Percentiles rank a stretch among this genome's conserved stretches.
Conservation (phyloP, 2,113 vertebrate genomes). For the Geococcyx californianus region DNA sequence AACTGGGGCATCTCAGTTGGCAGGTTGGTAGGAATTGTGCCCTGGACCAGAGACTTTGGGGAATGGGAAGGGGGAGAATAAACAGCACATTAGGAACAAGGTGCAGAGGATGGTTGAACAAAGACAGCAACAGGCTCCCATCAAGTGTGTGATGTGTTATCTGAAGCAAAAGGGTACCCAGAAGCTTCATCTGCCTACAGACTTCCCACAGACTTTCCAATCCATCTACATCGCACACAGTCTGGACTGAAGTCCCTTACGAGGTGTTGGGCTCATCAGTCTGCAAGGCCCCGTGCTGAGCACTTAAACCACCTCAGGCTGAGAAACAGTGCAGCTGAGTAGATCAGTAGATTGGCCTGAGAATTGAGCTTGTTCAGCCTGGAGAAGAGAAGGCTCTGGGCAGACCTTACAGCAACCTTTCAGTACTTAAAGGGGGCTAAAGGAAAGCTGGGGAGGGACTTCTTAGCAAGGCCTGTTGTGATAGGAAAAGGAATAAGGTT, state of each 20-base stretch:
- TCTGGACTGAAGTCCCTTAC: neutral
- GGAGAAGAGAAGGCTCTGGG: too few species aligned
- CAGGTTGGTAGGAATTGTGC: slow-evolving; percentile 79
- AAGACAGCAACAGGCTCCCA: neutral
- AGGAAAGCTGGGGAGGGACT: too few species aligned
- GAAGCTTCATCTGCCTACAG: neutral
- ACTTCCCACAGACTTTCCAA: neutral
- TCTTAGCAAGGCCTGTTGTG: too few species aligned
- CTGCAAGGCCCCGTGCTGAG: neutral
- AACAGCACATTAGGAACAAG: neutral
- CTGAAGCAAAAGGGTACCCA: neutral
- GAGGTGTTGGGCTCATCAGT: neutral
- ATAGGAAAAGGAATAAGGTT: too few species aligned
- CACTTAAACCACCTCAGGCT: neutral
- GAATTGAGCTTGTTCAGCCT: too few species aligned
- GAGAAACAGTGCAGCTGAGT: neutral
- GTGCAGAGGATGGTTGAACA: neutral
- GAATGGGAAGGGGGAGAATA: neutral
- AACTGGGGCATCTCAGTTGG: slow-evolving; percentile 88
- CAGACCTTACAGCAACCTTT: too few species aligned
- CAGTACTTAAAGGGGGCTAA: too few species aligned
- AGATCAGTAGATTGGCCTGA: too few species aligned
- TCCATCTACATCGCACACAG: neutral
- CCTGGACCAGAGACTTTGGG: slow-evolving; percentile 79
- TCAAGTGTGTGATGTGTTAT: accelerated